Percentiles rank a stretch among this genome's conserved stretches.
These are phyloP conservation scores for Neomorphus geoffroyi DNA, from an alignment of 2,797 vertebrate genomes.

Conservation along the genomic window DNA sequence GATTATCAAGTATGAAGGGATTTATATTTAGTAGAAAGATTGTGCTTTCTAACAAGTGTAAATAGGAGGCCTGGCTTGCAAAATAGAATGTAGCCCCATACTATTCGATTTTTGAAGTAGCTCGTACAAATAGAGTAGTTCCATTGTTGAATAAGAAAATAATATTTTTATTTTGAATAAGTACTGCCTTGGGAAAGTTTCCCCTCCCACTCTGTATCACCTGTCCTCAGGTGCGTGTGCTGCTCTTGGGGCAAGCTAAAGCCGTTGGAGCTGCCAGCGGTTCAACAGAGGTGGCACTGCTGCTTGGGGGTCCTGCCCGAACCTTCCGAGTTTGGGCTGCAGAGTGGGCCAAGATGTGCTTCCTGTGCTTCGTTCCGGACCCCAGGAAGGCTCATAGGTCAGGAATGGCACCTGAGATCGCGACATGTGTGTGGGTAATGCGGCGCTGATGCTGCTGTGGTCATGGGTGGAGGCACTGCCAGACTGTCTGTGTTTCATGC, in stretches of 20 bases:
- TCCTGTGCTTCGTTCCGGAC: too few species aligned
- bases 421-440: too few species aligned
- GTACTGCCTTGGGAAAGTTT: accelerated
- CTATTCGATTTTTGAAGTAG: background rate
- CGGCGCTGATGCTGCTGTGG: too few species aligned
- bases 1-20: background rate
- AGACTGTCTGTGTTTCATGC: too few species aligned
- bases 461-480: too few species aligned
- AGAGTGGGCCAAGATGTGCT: too few species aligned
- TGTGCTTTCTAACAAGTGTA: background rate
- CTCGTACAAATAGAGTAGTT: background rate
- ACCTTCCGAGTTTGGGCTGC: too few species aligned
- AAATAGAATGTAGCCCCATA: background rate
- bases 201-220: accelerated
- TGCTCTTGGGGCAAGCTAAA: background rate
- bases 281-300: background rate
- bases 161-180: background rate
- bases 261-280: background rate
- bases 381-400: too few species aligned
- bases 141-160: background rate
- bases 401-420: too few species aligned
- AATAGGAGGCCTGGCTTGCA: background rate
- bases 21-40: background rate
- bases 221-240: background rate
- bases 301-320: too few species aligned